These are phyloP conservation scores for Autographa gamma DNA, from an alignment of 2,888 invertebrate species.

Conservation along the genomic window DNA sequence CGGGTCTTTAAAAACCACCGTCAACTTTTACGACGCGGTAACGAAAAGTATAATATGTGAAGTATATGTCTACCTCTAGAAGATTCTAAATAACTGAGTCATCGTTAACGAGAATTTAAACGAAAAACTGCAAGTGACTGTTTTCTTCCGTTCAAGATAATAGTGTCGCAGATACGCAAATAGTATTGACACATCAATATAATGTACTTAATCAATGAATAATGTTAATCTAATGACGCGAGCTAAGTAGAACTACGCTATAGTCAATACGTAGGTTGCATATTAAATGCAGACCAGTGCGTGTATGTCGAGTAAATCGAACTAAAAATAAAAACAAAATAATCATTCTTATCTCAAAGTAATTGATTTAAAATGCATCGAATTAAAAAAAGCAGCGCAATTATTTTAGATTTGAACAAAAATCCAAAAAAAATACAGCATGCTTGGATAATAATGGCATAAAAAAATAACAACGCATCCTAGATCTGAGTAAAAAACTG, in stretches of 20 bases:
- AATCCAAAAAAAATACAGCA: too few species aligned
- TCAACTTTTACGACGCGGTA: neutral
- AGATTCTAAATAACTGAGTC: slow-evolving; percentile 20
- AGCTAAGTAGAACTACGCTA: slow-evolving; percentile 11
- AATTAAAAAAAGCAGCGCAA: neutral
- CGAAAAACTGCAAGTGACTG: slow-evolving; percentile 3
- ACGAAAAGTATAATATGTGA: neutral
- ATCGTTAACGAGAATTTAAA: slow-evolving; percentile 5
- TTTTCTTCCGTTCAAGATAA: slow-evolving; percentile 32
- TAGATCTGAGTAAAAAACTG: neutral
- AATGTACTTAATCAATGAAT: slow-evolving; percentile 12
- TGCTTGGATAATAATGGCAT: neutral
- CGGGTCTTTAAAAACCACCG: slow-evolving; percentile 3
- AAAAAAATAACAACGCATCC: neutral
- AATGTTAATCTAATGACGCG: slow-evolving; percentile 16
- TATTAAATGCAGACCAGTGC: neutral
- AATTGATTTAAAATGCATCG: too few species aligned
- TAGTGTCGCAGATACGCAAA: neutral
- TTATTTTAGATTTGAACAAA: neutral
- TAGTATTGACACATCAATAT: neutral
- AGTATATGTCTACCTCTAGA: neutral
- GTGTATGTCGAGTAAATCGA: neutral
- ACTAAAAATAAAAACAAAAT: neutral
- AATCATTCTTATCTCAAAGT: too few species aligned
- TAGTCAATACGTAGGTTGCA: slow-evolving; percentile 8